phyloP scores from a whole-genome alignment of 2,888 invertebrate species.

The Fabriciana adippe region DNA sequence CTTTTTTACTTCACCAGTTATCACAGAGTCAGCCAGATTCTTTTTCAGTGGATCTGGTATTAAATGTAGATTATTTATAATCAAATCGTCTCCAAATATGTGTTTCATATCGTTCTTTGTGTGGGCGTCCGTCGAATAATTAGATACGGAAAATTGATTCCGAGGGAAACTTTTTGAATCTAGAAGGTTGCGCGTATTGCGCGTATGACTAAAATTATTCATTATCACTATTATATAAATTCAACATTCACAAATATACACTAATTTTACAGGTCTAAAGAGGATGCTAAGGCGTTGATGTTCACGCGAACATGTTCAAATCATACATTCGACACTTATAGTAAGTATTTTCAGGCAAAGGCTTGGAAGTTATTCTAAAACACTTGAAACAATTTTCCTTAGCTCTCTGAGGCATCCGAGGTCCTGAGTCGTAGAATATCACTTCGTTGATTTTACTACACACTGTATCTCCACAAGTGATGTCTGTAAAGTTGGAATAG shows the following conservation, averaged over 20 bases:
- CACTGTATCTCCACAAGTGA: slow-evolving; percentile 57
- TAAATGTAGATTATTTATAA: slow-evolving; percentile 59
- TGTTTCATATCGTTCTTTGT: slow-evolving; percentile 55
- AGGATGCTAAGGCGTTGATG: slow-evolving; percentile 60
- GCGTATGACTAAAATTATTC: slow-evolving; percentile 53
- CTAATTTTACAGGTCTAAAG: slow-evolving; percentile 49
- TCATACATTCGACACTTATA: slow-evolving; percentile 48
- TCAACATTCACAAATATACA: slow-evolving; percentile 51
- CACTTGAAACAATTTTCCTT: slow-evolving; percentile 51
- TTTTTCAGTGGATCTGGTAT: slow-evolving; percentile 68
- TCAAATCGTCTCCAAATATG: slow-evolving; percentile 54
- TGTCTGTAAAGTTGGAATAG: slow-evolving; percentile 52
- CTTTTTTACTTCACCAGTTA: slow-evolving; percentile 45
- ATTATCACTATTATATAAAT: slow-evolving; percentile 40
- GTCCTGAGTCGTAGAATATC: slow-evolving; percentile 53
- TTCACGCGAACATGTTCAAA: slow-evolving; percentile 54
- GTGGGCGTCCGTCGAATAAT: slow-evolving; percentile 58
- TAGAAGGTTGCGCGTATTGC: slow-evolving; percentile 56
- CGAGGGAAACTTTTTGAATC: slow-evolving; percentile 50
- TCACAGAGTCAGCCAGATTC: slow-evolving; percentile 68
- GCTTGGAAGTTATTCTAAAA: slow-evolving; percentile 58
- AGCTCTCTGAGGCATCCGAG: slow-evolving; percentile 51
- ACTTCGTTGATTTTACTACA: slow-evolving; percentile 47
- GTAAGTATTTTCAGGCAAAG: slow-evolving; percentile 50
- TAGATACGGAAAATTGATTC: slow-evolving; percentile 56